Conservation (phyloP, 1,140 invertebrate species). For the Scaptomyza graminum region DNA sequence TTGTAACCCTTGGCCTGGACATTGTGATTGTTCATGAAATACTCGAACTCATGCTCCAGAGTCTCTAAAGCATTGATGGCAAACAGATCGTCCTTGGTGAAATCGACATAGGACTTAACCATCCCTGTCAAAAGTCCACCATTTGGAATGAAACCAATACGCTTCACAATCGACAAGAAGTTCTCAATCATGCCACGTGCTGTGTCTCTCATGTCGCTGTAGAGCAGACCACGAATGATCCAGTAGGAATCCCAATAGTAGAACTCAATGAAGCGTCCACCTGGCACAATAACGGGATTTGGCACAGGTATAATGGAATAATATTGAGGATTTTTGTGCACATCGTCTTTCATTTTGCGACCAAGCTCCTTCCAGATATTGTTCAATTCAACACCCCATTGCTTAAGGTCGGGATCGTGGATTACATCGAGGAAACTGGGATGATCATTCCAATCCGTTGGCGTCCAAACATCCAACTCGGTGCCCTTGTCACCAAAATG, state of each 20-base stretch:
- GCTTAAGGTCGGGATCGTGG: constrained; percentile 87
- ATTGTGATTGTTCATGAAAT: constrained; percentile 90
- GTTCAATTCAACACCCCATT: constrained; percentile 89
- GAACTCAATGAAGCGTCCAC: constrained; percentile 95
- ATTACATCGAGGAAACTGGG: constrained; percentile 88
- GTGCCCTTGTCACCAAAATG: constrained; percentile 90
- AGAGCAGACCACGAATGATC: constrained; percentile 93
- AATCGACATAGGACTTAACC: constrained; percentile 91
- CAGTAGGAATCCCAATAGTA: constrained; percentile 99
- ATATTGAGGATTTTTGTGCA: constrained; percentile 88
- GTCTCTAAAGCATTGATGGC: constrained; percentile 87
- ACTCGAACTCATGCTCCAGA: constrained; percentile 92
- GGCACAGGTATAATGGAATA: constrained; percentile 95
- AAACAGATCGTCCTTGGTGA: constrained; percentile 89
- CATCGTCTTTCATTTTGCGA: constrained; percentile 92
- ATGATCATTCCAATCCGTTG: constrained; percentile 89
- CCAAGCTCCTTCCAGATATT: constrained; percentile 93
- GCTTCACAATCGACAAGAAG: constrained; percentile 90
- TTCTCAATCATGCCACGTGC: constrained; percentile 93
- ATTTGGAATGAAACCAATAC: constrained; percentile 94
- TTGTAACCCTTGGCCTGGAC: constrained; percentile 87
- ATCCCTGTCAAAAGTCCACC: constrained; percentile 94
- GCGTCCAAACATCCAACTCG: constrained; percentile 91
- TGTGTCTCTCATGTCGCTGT: constrained; percentile 92
- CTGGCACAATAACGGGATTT: constrained; percentile 96